These are phyloP conservation scores for Diarsia mendica DNA, from an alignment of 2,888 invertebrate genomes.

Conservation along the genomic window DNA sequence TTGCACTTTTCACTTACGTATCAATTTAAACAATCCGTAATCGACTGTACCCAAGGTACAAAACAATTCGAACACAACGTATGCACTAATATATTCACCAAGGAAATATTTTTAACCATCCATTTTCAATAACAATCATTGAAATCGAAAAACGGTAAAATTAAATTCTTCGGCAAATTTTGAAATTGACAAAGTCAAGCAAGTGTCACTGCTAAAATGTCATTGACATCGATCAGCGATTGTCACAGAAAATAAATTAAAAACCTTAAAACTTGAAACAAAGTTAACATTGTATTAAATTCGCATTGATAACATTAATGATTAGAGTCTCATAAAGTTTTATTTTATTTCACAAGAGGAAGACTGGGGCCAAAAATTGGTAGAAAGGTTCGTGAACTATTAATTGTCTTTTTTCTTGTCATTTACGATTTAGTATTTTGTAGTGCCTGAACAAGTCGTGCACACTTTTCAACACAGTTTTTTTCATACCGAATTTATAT, in stretches of 20 bases:
- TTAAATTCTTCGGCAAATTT: slow-evolving; percentile 46
- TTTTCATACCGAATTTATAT: neutral
- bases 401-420: no score
- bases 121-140: slow-evolving; percentile 34
- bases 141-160: slow-evolving; percentile 53
- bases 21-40: slow-evolving; percentile 18
- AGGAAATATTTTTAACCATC: slow-evolving; percentile 27
- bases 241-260: slow-evolving; percentile 4
- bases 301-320: neutral
- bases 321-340: no score
- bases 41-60: slow-evolving; percentile 51
- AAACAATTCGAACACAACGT: slow-evolving; percentile 4
- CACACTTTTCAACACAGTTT: neutral
- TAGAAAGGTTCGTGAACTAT: neutral
- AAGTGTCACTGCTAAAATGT: slow-evolving; percentile 40
- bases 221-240: neutral
- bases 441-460: neutral
- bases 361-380: no score
- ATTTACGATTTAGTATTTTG: no score
- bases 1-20: slow-evolving; percentile 55
- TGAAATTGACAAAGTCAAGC: slow-evolving; percentile 56
- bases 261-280: neutral
- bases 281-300: neutral
- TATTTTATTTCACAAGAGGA: no score
- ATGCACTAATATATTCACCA: slow-evolving; percentile 22